A percentile compares a stretch with the other conserved stretches of the same genome.
These are phyloP conservation scores for Germaria angustata DNA, from an alignment of 2,888 invertebrate genomes.

Conservation along the genomic window DNA sequence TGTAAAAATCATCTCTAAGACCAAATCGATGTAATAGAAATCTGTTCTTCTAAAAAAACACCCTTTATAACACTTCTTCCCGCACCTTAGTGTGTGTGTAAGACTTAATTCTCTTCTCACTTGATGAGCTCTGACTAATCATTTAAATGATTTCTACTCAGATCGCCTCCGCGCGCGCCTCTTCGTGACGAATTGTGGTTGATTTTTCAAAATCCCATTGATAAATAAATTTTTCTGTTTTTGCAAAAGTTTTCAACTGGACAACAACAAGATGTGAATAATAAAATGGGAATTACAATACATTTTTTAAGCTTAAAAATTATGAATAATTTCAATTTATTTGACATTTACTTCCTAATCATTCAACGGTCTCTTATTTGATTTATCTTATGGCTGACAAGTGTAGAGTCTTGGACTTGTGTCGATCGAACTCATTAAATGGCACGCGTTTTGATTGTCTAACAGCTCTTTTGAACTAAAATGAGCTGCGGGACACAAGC, in stretches of 20 bases:
- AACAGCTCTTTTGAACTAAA: no score
- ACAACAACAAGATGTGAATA: constrained; percentile 16
- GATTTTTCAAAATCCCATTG: no score
- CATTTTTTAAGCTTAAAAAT: neutral
- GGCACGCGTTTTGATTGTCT: no score
- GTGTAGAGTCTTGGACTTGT: neutral
- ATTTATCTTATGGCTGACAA: no score
- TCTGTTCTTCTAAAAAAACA: no score
- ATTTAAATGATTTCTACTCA: neutral
- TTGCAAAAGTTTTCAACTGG: neutral
- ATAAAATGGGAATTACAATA: neutral
- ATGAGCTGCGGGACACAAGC: no score
- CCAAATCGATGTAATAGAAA: no score
- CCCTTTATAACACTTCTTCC: neutral
- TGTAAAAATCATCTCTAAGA: no score
- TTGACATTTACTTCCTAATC: constrained; percentile 13
- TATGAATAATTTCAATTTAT: constrained; percentile 30
- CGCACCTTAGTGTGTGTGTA: neutral
- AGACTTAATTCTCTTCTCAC: no score
- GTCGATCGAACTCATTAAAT: no score
- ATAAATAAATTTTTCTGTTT: neutral
- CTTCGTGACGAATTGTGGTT: no score
- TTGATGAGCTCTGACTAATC: neutral
- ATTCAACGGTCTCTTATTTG: neutral
- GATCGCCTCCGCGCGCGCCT: no score